Evolutionary conservation across 2,113 vertebrate species (phyloP), one percentile per base, ranked within the genome.

Genomic region (Varanus salvator): DNA sequence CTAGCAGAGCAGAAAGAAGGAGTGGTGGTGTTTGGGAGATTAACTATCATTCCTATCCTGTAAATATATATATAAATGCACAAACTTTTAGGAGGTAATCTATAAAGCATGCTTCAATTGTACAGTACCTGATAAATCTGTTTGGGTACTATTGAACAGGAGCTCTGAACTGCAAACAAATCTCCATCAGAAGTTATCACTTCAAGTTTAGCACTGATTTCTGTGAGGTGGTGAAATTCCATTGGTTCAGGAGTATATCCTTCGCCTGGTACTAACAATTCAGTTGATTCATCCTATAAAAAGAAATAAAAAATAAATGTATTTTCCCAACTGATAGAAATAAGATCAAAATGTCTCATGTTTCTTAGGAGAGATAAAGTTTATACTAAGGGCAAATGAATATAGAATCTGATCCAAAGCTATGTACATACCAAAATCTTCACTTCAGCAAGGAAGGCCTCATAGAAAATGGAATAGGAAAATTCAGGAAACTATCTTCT

Each of bases 141-240:
- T 50, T 25, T 91, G 75, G 91, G 72, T 57, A 72, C 2, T 88
- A 94, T 93, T 84, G 95, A 93, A 82, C 86, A 95, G 78, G 92
- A 94, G 80, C 93, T 96, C 85, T 91, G 93, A 91, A 93, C 78
- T 7, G 83, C 80, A 86, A 94, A 87, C 72, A 94, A 95, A 78
- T 92, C 90, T 50, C 96, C 93, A 23, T 74, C 82, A 75, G 96
- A 97, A 3, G 97, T 93, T 1, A 98, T 92, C 6, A 93, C 93
- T 85, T 97, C 95, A 34, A 99, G 98, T 90, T 97, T 98, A 91
- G 93, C 92, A 77, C 98, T 97, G 31, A 99, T 98, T 90, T 98
- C 95, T 48, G 91, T 95, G 85, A 99, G 97, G 69, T 97, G 97
- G 90, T 97, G 91, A 83, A 97, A 96, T 91, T 98, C 97, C 6